Evolutionary conservation across 2,113 vertebrate species (phyloP).

Genomic region (Ciconia maguari): DNA sequence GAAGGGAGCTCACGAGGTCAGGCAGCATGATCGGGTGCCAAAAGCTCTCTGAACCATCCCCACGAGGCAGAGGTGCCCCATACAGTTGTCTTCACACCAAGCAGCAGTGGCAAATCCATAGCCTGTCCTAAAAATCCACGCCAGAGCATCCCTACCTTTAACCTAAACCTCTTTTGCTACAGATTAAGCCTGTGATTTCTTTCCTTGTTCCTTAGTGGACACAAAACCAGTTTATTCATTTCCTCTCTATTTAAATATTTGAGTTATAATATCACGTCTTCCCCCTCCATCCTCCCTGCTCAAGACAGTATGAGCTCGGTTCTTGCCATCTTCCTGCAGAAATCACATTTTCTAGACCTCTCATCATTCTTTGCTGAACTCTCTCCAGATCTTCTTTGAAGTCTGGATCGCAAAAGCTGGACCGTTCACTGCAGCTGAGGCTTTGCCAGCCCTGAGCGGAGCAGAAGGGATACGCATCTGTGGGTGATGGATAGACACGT

Average conservation of each 20-base stretch:
- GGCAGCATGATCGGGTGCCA: fast-evolving
- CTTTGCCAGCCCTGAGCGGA: not conserved
- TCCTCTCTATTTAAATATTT: not conserved
- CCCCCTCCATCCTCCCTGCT: not conserved
- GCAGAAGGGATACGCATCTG: not conserved
- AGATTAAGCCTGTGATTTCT: not conserved
- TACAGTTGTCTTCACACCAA: fast-evolving
- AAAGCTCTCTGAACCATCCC: not conserved
- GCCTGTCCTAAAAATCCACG: not conserved
- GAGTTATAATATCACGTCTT: not conserved
- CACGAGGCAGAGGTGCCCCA: not conserved
- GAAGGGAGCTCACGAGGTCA: not conserved
- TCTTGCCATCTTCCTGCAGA: not conserved
- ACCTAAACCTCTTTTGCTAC: not conserved
- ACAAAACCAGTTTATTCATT: not conserved
- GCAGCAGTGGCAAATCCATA: not conserved
- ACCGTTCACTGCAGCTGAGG: not conserved
- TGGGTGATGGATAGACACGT: fast-evolving
- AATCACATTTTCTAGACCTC: not conserved
- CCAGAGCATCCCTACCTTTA: not conserved
- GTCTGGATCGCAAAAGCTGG: not conserved
- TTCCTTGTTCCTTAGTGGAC: not conserved
- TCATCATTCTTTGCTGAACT: not conserved
- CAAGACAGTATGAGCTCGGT: not conserved
- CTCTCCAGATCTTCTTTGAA: not conserved